These are phyloP conservation scores for Trimorus sp. DNA, from an alignment of 2,888 invertebrate genomes.

Conservation along the genomic window DNA sequence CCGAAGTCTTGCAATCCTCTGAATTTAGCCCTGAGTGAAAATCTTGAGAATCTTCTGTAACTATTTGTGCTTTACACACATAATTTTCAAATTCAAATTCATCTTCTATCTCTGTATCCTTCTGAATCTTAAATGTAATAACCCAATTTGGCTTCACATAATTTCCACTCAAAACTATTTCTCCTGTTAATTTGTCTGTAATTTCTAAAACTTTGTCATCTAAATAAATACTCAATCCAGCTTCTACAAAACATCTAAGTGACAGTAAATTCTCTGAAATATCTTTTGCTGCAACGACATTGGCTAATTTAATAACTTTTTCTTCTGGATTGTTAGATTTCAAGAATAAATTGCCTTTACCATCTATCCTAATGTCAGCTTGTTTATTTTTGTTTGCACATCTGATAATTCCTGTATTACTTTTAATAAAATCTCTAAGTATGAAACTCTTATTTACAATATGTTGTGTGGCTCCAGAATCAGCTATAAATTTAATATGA, in stretches of 20 bases:
- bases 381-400: slow-evolving; percentile 20
- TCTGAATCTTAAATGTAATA: slow-evolving; percentile 2
- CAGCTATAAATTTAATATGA: slow-evolving; percentile 11
- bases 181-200: background rate
- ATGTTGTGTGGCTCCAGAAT: slow-evolving; percentile 19
- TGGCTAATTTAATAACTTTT: slow-evolving; percentile 8
- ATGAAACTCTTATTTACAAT: slow-evolving; percentile 13
- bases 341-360: slow-evolving; percentile 12
- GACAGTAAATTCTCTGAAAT: slow-evolving; percentile 31
- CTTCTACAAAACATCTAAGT: slow-evolving; percentile 24
- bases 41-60: background rate
- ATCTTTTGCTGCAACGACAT: slow-evolving; percentile 19
- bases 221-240: slow-evolving; percentile 12
- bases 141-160: slow-evolving; percentile 16
- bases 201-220: slow-evolving; percentile 14
- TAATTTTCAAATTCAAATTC: background rate
- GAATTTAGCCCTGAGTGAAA: background rate
- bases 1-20: background rate
- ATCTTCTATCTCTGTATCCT: slow-evolving; percentile 2
- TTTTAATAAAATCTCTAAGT: slow-evolving; percentile 10
- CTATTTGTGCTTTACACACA: background rate
- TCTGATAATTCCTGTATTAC: slow-evolving; percentile 9
- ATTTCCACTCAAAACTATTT: background rate
- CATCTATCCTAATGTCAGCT: slow-evolving; percentile 20
- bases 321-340: background rate